Percentiles rank a stretch among this genome's conserved stretches.
Evolutionary conservation across 2,797 vertebrate species (phyloP).

Genomic region (Enteromius paludinosus): DNA sequence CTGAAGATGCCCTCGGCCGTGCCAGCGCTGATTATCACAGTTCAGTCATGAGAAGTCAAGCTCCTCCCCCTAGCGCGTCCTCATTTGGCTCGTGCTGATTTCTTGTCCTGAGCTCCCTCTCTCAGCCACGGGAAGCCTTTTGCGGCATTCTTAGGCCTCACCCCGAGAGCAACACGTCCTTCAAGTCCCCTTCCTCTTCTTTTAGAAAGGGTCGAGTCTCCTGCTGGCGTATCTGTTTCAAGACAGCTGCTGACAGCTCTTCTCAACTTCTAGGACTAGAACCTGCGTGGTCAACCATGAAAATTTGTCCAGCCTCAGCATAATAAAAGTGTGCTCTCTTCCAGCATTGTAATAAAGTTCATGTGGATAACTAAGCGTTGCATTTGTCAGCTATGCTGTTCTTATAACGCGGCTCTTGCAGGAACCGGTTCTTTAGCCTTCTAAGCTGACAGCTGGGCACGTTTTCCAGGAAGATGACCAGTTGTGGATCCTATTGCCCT

Average conservation of each 20-base stretch:
- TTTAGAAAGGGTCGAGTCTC: conserved; percentile 72
- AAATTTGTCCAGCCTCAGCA: conserved; percentile 31
- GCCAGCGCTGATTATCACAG: conserved; percentile 60
- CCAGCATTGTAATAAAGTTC: neutral
- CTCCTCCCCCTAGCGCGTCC: conserved; percentile 59
- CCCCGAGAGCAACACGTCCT: conserved; percentile 62
- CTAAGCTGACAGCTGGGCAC: conserved; percentile 66
- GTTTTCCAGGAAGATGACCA: conserved; percentile 57
- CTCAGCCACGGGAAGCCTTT: conserved; percentile 1
- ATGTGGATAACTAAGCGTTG: conserved; percentile 60
- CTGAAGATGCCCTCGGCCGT: conserved; percentile 54
- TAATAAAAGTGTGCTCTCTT: neutral
- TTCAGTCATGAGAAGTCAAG: conserved; percentile 54
- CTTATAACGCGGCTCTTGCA: conserved; percentile 44
- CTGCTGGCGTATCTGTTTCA: conserved; percentile 75
- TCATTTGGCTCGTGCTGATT: conserved; percentile 60
- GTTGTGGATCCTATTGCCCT: conserved; percentile 57
- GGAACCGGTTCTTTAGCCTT: conserved; percentile 48
- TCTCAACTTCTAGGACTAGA: conserved; percentile 71
- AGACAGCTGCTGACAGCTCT: conserved; percentile 78
- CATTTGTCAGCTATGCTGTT: conserved; percentile 55
- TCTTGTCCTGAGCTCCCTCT: conserved; percentile 60
- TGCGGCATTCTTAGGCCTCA: conserved; percentile 14
- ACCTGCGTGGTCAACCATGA: conserved; percentile 64
- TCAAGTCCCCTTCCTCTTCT: conserved; percentile 68